A percentile compares a stretch with the other conserved stretches of the same genome.
Evolutionary conservation across 2,113 vertebrate species (phyloP).

Genomic region (Heterochromis multidens): DNA sequence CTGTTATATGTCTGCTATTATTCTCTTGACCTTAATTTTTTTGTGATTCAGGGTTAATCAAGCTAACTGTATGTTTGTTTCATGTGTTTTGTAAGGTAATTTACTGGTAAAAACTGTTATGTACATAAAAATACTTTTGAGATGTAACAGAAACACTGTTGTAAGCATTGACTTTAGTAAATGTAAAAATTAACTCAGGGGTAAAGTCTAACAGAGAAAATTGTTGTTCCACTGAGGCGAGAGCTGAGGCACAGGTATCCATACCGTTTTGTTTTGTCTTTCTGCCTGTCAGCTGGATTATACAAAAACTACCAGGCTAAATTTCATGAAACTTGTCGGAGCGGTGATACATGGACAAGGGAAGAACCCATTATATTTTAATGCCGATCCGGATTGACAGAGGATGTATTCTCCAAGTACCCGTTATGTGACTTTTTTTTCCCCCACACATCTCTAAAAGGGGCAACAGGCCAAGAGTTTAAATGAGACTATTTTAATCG

Average conservation of each 20-base stretch:
- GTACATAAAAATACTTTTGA: not conserved
- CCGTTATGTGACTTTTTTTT: fast-evolving
- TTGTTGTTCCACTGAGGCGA: not conserved
- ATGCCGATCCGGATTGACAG: not conserved
- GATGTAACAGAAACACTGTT: not conserved
- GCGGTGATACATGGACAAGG: fast-evolving
- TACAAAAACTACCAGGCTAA: not conserved
- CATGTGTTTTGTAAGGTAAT: not conserved
- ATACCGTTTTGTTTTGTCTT: not conserved
- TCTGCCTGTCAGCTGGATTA: not conserved
- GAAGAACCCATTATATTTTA: not conserved
- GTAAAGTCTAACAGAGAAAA: not conserved
- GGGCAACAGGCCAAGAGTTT: not conserved
- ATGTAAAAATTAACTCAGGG: not conserved
- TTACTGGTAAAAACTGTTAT: not conserved
- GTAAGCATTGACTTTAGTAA: not conserved
- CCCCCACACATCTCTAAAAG: not conserved
- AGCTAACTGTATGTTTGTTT: not conserved
- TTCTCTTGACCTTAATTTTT: not conserved
- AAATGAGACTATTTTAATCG: not conserved
- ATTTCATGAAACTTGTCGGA: not conserved
- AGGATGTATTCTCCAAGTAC: not conserved
- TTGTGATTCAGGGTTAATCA: not conserved
- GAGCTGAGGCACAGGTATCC: too few relatives aligned
- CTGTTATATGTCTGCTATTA: too few relatives aligned